Evolutionary conservation across 2,113 vertebrate genomes (phyloP).

Genomic region (Eulacestoma nigropectus): DNA sequence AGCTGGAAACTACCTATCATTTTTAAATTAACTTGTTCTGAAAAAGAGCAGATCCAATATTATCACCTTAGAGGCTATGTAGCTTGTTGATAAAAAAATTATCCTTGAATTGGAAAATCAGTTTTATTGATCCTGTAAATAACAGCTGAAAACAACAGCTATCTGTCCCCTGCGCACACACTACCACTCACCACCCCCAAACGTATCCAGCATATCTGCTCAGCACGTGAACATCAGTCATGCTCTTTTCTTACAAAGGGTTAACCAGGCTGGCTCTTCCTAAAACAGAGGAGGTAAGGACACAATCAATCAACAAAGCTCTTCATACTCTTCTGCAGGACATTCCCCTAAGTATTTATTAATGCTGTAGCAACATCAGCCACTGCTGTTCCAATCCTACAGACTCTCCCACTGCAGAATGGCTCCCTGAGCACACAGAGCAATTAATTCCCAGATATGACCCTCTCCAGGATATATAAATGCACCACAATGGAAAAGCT

Average conservation of each 20-base stretch:
- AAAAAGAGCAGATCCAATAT: neutral
- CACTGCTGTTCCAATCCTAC: neutral
- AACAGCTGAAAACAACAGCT: constrained; percentile 35
- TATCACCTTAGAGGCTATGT: neutral
- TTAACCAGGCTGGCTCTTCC: neutral
- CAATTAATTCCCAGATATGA: neutral
- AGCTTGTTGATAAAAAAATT: constrained; percentile 33
- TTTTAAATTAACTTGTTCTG: constrained; percentile 43
- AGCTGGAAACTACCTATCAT: neutral
- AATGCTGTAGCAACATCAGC: neutral
- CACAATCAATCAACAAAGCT: neutral
- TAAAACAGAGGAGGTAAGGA: neutral
- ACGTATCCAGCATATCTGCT: neutral
- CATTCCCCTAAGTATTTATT: neutral
- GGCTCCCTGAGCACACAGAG: neutral
- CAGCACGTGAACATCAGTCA: constrained; percentile 4
- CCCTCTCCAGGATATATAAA: neutral
- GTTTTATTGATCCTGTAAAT: constrained; percentile 58
- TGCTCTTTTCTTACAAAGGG: neutral
- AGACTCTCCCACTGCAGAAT: neutral
- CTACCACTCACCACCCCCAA: neutral
- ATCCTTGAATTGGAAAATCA: constrained; percentile 42
- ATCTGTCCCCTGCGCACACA: neutral
- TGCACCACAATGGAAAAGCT: neutral
- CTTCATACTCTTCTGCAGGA: neutral